These are phyloP conservation scores for Eulemur rufifrons DNA, from an alignment of 2,113 vertebrate species.

Conservation along the genomic window DNA sequence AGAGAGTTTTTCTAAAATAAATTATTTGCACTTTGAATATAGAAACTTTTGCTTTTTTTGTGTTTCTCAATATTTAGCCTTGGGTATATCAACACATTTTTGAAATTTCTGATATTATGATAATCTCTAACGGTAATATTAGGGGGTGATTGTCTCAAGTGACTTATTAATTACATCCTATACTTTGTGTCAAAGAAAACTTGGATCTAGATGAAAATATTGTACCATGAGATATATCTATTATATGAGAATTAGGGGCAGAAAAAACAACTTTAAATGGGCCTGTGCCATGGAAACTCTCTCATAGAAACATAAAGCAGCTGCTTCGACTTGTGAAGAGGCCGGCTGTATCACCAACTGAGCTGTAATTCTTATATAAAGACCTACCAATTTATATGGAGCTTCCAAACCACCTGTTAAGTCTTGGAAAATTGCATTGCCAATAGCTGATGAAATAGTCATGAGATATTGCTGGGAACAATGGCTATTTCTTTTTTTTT, in stretches of 20 bases:
- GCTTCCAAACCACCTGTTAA: conserved; percentile 56
- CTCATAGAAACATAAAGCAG: background rate
- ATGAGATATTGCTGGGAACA: conserved; percentile 64
- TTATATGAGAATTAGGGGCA: background rate
- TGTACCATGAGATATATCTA: background rate
- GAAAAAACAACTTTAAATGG: conserved; percentile 28
- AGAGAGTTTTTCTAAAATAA: background rate
- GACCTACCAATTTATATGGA: conserved; percentile 26
- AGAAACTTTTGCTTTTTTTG: background rate
- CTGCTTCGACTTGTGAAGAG: background rate
- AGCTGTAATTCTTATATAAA: background rate
- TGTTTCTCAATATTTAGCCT: background rate
- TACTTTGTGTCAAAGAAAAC: conserved; percentile 31
- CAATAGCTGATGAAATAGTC: conserved; percentile 64
- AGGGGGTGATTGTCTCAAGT: background rate
- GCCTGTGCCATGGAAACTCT: background rate
- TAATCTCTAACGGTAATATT: background rate
- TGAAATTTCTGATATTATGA: background rate
- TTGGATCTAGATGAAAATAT: background rate
- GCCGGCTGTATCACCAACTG: background rate
- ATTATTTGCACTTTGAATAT: background rate
- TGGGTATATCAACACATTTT: background rate
- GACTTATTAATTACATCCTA: conserved; percentile 11
- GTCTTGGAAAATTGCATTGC: conserved; percentile 60
- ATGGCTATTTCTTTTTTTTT: conserved; percentile 57